Conservation (phyloP, 37 sponge, comb jelly and placozoan species). For the Agelas oroides region DNA sequence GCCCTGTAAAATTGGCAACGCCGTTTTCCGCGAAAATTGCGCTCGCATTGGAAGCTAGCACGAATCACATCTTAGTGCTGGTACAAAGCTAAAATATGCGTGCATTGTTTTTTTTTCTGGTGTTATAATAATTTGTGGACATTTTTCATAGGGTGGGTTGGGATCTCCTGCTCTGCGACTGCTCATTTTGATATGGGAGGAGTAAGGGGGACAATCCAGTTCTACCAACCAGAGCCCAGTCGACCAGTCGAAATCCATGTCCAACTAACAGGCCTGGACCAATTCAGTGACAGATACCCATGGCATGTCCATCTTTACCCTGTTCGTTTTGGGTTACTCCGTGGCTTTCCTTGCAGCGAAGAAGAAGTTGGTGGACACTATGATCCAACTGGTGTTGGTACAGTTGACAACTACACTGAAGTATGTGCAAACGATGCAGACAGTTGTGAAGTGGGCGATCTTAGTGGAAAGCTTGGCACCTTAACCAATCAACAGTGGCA, state of each 20-base stretch:
- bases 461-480: slow-evolving; percentile 10
- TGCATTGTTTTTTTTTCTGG: too few species aligned
- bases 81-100: too few species aligned
- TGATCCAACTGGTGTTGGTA: slow-evolving; percentile 8
- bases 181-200: slow-evolving; percentile 63
- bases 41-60: too few species aligned
- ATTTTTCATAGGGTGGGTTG: neutral
- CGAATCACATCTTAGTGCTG: too few species aligned
- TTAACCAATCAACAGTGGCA: slow-evolving; percentile 20
- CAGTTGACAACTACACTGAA: neutral
- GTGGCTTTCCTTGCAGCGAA: slow-evolving; percentile 42
- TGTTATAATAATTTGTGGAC: too few species aligned
- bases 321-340: slow-evolving; percentile 8
- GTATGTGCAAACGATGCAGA: neutral
- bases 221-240: slow-evolving; percentile 33
- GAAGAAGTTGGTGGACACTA: slow-evolving; percentile 45
- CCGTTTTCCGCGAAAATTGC: too few species aligned
- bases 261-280: slow-evolving; percentile 49
- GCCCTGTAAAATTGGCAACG: too few species aligned
- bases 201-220: slow-evolving; percentile 30
- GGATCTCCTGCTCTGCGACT: neutral
- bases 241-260: slow-evolving; percentile 43
- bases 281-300: slow-evolving; percentile 21
- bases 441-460: slow-evolving; percentile 59
- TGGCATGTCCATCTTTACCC: slow-evolving; percentile 56